Percentiles rank a stretch among this genome's conserved stretches.
Conservation (phyloP, 2,113 vertebrate species). For the Vulpes ferrilata region DNA sequence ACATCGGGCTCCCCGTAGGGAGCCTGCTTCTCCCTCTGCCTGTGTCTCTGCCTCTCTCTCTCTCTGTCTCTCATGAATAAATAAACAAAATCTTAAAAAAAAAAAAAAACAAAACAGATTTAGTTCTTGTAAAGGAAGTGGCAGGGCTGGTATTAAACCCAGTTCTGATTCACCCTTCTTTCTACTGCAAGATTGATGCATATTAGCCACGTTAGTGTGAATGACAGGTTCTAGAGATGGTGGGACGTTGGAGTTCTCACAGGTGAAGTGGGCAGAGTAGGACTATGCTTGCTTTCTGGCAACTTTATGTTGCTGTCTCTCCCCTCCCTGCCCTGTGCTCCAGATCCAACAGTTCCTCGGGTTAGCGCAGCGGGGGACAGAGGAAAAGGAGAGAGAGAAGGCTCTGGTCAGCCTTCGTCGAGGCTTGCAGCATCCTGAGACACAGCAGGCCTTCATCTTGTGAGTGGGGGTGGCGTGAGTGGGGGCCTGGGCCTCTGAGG, state of each 20-base stretch:
- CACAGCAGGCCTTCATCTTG: slow-evolving; percentile 93
- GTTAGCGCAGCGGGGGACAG: slow-evolving; percentile 87
- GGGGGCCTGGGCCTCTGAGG: not conserved
- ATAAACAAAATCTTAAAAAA: not conserved
- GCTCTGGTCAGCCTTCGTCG: slow-evolving; percentile 88
- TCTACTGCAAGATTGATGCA: not conserved
- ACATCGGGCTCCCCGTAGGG: no score
- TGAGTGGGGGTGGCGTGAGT: slow-evolving; percentile 79
- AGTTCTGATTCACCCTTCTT: slow-evolving; percentile 6
- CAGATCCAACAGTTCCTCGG: slow-evolving; percentile 90
- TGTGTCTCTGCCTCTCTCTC: no score
- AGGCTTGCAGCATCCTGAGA: slow-evolving; percentile 89
- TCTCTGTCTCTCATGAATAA: no score
- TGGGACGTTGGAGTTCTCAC: not conserved
- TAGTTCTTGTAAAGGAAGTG: not conserved
- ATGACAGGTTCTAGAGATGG: not conserved
- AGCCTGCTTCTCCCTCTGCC: no score
- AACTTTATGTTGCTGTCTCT: not conserved
- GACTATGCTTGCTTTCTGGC: slow-evolving; percentile 21
- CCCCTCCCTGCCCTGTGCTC: not conserved
- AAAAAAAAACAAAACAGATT: slow-evolving; percentile 24
- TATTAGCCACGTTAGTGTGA: not conserved
- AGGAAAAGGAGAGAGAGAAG: slow-evolving; percentile 85
- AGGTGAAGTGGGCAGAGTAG: not conserved
- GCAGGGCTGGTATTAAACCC: not conserved